Conservation (phyloP, 2,888 invertebrate genomes). For the Apodemia duryi region DNA sequence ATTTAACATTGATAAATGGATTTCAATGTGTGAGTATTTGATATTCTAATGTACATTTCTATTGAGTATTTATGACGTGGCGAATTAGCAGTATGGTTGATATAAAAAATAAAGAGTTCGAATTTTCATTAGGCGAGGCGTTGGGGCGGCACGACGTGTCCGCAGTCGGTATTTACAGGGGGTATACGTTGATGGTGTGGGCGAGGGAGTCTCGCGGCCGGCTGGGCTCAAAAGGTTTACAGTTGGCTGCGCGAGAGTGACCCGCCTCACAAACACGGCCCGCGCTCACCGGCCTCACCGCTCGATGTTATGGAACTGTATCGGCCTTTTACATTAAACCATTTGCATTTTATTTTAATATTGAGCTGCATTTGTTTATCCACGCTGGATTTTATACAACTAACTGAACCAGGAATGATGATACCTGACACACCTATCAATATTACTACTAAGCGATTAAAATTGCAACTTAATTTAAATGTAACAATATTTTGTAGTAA, state of each 20-base stretch:
- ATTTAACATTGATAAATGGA: conserved; percentile 21
- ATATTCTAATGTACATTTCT: conserved; percentile 41
- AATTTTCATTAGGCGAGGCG: conserved; percentile 76
- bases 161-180: conserved; percentile 55
- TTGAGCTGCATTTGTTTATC: conserved; percentile 21
- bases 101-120: conserved; percentile 65
- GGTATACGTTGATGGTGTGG: conserved; percentile 29
- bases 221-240: conserved; percentile 75
- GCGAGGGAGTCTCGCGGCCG: conserved; percentile 49
- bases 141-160: conserved; percentile 70
- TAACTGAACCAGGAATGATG: conserved; percentile 9
- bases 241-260: conserved; percentile 76
- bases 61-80: conserved; percentile 48
- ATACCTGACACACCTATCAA: not conserved
- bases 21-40: conserved; percentile 22
- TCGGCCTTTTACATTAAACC: conserved; percentile 44
- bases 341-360: conserved; percentile 43
- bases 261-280: conserved; percentile 74
- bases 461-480: too few relatives aligned
- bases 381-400: conserved; percentile 1
- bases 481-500: too few relatives aligned
- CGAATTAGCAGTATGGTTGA: conserved; percentile 44
- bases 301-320: conserved; percentile 57
- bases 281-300: conserved; percentile 40
- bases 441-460: too few relatives aligned